Evolutionary conservation across 2,888 invertebrate genomes (phyloP).

Genomic region (Mactromeris polynyma): DNA sequence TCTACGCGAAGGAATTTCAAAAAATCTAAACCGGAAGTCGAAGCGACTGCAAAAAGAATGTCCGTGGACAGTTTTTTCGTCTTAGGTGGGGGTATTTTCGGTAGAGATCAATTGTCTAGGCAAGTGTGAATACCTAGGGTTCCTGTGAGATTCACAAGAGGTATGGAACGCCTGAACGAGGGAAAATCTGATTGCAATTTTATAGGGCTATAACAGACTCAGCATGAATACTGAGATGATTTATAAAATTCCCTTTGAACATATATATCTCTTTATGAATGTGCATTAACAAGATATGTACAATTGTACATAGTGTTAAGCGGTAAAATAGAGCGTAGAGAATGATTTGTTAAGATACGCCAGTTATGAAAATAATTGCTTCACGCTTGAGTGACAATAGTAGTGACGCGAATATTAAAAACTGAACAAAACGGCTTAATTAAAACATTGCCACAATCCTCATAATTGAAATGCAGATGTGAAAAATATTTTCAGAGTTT

Average conservation of each 20-base stretch:
- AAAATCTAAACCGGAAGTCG: slow-evolving; percentile 10
- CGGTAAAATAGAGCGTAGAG: slow-evolving; percentile 14
- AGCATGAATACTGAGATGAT: slow-evolving; percentile 24
- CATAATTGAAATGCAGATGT: slow-evolving; percentile 44
- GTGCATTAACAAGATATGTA: slow-evolving; percentile 38
- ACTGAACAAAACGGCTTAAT: slow-evolving; percentile 45
- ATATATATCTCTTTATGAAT: slow-evolving; percentile 41
- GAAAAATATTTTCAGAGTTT: neutral
- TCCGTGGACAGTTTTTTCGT: neutral
- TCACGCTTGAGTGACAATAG: slow-evolving; percentile 22
- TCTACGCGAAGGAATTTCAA: slow-evolving; percentile 13
- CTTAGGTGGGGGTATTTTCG: slow-evolving; percentile 24
- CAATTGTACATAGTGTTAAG: slow-evolving; percentile 23
- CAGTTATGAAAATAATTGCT: slow-evolving; percentile 51
- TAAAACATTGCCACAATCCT: slow-evolving; percentile 30
- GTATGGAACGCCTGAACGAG: slow-evolving; percentile 24
- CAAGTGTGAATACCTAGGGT: slow-evolving; percentile 38
- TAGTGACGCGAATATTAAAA: slow-evolving; percentile 7
- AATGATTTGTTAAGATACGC: slow-evolving; percentile 45
- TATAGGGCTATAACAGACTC: slow-evolving; percentile 45
- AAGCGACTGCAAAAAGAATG: neutral
- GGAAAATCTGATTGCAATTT: slow-evolving; percentile 47
- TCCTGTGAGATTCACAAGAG: neutral
- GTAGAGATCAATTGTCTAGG: slow-evolving; percentile 27
- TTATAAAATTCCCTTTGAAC: slow-evolving; percentile 63